Percentiles rank a stretch among this genome's conserved stretches.
Evolutionary conservation across 1,140 invertebrate species (phyloP).

Genomic region (Drosophila asahinai): DNA sequence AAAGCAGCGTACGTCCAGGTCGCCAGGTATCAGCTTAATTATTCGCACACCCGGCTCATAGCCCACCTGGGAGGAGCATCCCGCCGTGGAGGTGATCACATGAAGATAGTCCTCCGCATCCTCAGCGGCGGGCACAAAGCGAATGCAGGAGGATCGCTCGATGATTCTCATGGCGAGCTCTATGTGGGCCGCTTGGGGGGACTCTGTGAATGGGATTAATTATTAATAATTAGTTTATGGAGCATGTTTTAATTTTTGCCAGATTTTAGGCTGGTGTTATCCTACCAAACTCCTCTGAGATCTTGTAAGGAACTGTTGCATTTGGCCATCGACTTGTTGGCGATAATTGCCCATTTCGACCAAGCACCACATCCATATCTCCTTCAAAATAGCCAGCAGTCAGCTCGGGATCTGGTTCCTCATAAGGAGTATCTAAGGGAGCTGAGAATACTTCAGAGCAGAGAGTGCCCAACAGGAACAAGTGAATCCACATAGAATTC

Average conservation of each 20-base stretch:
- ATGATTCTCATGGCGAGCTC: too few species aligned
- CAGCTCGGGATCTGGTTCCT: conserved; percentile 6
- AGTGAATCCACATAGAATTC: conserved; percentile 6
- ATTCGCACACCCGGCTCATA: too few species aligned
- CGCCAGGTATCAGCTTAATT: too few species aligned
- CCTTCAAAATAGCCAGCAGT: too few species aligned
- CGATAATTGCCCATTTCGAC: conserved; percentile 24
- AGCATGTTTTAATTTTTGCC: conserved; percentile 71
- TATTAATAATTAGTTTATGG: conserved; percentile 19
- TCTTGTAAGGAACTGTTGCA: conserved; percentile 82
- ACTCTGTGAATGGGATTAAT: conserved; percentile 86
- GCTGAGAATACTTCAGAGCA: conserved; percentile 7
- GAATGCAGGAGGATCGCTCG: too few species aligned
- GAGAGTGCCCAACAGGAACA: conserved; percentile 16
- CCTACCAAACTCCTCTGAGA: conserved; percentile 66
- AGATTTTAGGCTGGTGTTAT: conserved; percentile 51
- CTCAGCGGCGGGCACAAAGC: too few species aligned
- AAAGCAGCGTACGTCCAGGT: too few species aligned
- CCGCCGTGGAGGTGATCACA: too few species aligned
- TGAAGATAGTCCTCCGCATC: too few species aligned
- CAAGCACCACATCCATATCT: conserved; percentile 13
- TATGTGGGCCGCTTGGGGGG: conserved; percentile 86
- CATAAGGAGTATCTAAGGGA: neutral
- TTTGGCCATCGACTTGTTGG: conserved; percentile 51
- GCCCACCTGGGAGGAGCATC: too few species aligned